Percentiles rank a stretch among this genome's conserved stretches.
Conservation (phyloP, 2,888 invertebrate genomes). For the Tholera decimalis region DNA sequence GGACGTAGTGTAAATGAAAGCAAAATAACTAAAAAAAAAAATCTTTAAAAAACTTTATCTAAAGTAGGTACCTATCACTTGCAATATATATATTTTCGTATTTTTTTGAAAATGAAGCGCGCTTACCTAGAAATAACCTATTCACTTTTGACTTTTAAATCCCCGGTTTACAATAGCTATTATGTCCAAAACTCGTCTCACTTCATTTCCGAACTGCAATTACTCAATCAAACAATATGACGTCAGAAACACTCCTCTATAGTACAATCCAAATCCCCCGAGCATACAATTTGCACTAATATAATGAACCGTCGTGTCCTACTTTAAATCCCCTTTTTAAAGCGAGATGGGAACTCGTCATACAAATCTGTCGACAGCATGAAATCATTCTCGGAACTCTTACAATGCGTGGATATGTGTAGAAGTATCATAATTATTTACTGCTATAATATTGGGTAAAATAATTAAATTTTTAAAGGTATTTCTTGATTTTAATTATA, state of each 20-base stretch:
- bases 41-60: no score
- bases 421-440: conserved; percentile 39
- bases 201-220: background rate
- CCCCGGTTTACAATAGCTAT: no score
- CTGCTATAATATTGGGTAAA: no score
- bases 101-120: no score
- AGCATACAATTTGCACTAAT: conserved; percentile 57
- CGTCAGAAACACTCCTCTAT: conserved; percentile 22
- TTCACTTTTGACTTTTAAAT: no score
- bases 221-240: conserved; percentile 17
- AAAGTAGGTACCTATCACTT: no score
- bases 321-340: conserved; percentile 62
- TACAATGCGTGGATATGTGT: background rate
- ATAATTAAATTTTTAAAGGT: no score
- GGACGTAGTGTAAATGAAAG: no score
- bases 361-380: conserved; percentile 57
- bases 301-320: conserved; percentile 55
- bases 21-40: no score
- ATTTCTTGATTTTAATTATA: no score
- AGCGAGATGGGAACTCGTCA: conserved; percentile 54
- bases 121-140: no score
- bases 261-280: conserved; percentile 17
- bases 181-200: background rate
- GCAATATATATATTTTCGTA: no score
- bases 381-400: conserved; percentile 47